Percentiles rank a stretch among this genome's conserved stretches.
Evolutionary conservation across 1,140 invertebrate genomes (phyloP).

Genomic region (Drosophila subobscura): DNA sequence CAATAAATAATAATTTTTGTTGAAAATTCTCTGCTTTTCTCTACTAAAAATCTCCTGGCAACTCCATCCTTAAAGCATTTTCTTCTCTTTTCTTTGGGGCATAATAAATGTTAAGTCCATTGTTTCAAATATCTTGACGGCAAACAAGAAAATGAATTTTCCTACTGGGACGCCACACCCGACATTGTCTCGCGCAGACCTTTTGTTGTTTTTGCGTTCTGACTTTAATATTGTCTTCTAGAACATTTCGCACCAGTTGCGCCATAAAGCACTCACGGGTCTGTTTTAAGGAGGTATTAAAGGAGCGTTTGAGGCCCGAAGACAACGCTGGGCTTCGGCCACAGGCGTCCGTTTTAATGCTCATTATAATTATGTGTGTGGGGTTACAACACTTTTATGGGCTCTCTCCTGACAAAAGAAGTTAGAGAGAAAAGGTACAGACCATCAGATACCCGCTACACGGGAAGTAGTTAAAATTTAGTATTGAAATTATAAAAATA

Average conservation of each 20-base stretch:
- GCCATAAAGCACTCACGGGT: conserved; percentile 37
- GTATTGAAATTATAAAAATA: no score
- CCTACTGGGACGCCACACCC: conserved; percentile 11
- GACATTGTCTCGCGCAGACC: conserved; percentile 28
- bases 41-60: no score
- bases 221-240: conserved; percentile 11
- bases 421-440: no score
- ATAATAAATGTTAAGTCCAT: conserved; percentile 1
- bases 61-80: no score
- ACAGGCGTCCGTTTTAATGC: conserved; percentile 71
- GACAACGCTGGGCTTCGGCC: conserved; percentile 51
- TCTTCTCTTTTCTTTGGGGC: neutral
- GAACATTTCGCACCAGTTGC: conserved; percentile 44
- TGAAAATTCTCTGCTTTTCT: no score
- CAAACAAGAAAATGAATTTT: conserved; percentile 31
- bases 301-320: conserved; percentile 28
- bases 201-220: conserved; percentile 23
- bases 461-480: no score
- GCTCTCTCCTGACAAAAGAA: conserved; percentile 44
- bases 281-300: conserved; percentile 10
- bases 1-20: no score
- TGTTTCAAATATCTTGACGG: conserved; percentile 29
- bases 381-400: conserved; percentile 64
- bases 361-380: conserved; percentile 70
- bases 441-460: no score